Percentiles rank a stretch among this genome's conserved stretches.
Evolutionary conservation across 2,888 invertebrate species (phyloP).

Genomic region (Steinernema hermaphroditum): DNA sequence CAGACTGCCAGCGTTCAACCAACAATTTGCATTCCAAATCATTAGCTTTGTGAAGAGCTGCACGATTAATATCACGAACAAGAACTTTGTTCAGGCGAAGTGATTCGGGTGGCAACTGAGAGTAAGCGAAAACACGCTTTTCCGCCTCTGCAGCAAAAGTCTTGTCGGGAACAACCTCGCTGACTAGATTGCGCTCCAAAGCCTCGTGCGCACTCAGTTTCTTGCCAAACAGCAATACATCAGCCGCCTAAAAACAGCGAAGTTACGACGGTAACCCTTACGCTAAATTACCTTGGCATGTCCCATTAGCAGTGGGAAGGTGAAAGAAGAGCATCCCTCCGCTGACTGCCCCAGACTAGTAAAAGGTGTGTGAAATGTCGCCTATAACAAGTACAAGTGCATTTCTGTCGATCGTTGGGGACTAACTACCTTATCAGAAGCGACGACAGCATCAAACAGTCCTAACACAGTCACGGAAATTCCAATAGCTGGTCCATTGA

Average conservation of each 20-base stretch:
- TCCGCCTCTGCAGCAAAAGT: constrained; percentile 44
- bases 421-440: constrained; percentile 75
- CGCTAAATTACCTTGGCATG: constrained; percentile 74
- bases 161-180: constrained; percentile 75
- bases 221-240: constrained; percentile 75
- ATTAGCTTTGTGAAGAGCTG: constrained; percentile 69
- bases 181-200: constrained; percentile 77
- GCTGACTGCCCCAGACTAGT: constrained; percentile 80
- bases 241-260: constrained; percentile 69
- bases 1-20: constrained; percentile 73
- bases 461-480: constrained; percentile 82
- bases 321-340: constrained; percentile 85
- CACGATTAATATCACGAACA: constrained; percentile 72
- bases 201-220: constrained; percentile 82
- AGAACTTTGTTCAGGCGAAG: constrained; percentile 77
- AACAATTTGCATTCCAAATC: constrained; percentile 75
- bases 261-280: constrained; percentile 23
- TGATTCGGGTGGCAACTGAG: constrained; percentile 69
- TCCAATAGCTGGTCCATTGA: constrained; percentile 93
- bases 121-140: constrained; percentile 43
- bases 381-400: constrained; percentile 70
- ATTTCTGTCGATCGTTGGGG: not conserved
- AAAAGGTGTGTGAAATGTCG: constrained; percentile 87
- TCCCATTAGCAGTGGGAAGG: constrained; percentile 84
- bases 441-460: constrained; percentile 85